Conservation (phyloP, 2,113 vertebrate species). For the Halcyon malimbica region DNA sequence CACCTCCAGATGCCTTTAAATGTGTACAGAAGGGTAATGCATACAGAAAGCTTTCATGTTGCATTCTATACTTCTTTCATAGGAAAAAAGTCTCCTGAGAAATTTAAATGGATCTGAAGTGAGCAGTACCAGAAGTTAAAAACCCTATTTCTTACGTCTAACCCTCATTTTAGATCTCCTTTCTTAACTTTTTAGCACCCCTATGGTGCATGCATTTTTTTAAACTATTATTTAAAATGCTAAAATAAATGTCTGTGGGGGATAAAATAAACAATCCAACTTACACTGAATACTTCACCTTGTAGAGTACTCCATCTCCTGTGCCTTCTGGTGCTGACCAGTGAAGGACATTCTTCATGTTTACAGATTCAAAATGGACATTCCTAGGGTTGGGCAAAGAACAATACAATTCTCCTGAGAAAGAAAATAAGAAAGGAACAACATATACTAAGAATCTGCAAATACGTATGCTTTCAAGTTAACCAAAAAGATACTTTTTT, state of each 20-base stretch:
- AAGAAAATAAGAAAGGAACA: slow-evolving; percentile 41
- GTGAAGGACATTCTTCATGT: slow-evolving; percentile 85
- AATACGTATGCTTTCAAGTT: neutral
- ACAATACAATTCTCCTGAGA: slow-evolving; percentile 67
- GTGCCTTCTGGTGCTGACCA: slow-evolving; percentile 81
- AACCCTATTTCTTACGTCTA: neutral
- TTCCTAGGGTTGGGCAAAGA: slow-evolving; percentile 75
- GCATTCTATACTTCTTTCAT: neutral
- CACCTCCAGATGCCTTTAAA: neutral
- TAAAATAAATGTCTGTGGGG: neutral
- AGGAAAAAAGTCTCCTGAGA: neutral
- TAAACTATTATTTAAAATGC: neutral
- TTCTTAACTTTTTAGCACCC: neutral
- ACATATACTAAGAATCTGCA: neutral
- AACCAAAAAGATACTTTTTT: neutral
- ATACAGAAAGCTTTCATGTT: neutral
- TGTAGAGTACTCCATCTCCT: slow-evolving; percentile 70
- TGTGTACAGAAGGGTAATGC: neutral
- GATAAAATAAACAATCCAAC: slow-evolving; percentile 49
- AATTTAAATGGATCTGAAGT: neutral
- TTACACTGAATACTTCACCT: slow-evolving; percentile 89
- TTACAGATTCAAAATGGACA: slow-evolving; percentile 83
- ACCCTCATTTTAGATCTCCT: neutral
- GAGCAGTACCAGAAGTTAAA: neutral
- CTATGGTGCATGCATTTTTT: neutral